These are phyloP conservation scores for Agraylea sexmaculata DNA, from an alignment of 1,140 invertebrate species.

Conservation along the genomic window DNA sequence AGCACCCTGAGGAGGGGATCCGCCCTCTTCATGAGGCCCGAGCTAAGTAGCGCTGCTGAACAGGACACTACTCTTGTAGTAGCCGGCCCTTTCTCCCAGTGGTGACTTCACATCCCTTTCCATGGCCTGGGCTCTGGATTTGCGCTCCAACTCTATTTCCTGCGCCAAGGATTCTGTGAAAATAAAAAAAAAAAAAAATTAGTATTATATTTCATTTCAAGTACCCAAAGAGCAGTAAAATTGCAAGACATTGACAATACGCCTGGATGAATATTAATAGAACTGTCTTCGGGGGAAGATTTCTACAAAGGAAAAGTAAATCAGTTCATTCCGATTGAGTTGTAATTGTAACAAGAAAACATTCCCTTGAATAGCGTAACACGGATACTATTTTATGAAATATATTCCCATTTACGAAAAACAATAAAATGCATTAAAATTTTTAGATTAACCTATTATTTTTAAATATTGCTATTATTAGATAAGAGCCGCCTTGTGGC, in stretches of 20 bases:
- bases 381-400: too few relatives aligned
- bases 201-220: neutral
- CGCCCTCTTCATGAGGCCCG: slow-evolving; percentile 21
- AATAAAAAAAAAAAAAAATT: slow-evolving; percentile 18
- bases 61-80: slow-evolving; percentile 77
- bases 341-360: slow-evolving; percentile 17
- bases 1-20: slow-evolving; percentile 9
- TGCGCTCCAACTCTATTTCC: slow-evolving; percentile 74
- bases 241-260: slow-evolving; percentile 8
- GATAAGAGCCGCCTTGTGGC: too few relatives aligned
- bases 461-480: too few relatives aligned
- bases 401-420: too few relatives aligned
- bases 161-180: slow-evolving; percentile 66
- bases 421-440: too few relatives aligned
- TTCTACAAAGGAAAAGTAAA: slow-evolving; percentile 18
- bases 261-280: slow-evolving; percentile 19
- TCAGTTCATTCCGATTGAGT: slow-evolving; percentile 22
- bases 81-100: slow-evolving; percentile 62
- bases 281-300: slow-evolving; percentile 15
- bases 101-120: slow-evolving; percentile 76
- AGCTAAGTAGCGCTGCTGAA: slow-evolving; percentile 76
- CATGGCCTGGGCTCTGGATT: slow-evolving; percentile 60
- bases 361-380: too few relatives aligned
- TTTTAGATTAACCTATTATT: too few relatives aligned
- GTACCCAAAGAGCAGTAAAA: too few relatives aligned